A percentile compares a stretch with the other conserved stretches of the same genome.
Conservation (phyloP, 1,140 invertebrate genomes). For the Drosophila pruinosa region DNA sequence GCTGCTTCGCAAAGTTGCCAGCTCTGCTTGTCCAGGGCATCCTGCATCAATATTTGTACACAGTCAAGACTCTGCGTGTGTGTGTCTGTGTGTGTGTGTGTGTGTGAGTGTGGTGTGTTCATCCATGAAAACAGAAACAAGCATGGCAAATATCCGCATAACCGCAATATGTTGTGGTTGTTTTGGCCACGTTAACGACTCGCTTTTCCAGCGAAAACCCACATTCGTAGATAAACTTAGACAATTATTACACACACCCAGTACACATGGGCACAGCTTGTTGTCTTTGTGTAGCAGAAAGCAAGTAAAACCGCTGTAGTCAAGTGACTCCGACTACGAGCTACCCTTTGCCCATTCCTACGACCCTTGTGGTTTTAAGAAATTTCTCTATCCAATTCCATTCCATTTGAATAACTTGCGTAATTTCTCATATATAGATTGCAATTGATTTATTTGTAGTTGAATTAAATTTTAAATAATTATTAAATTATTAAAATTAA, state of each 20-base stretch:
- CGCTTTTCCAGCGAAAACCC: conserved; percentile 11
- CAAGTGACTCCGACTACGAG: no score
- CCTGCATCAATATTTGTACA: conserved; percentile 16
- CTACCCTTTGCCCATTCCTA: no score
- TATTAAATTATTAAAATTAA: no score
- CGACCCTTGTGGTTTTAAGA: no score
- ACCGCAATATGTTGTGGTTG: conserved; percentile 21
- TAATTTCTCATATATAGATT: no score
- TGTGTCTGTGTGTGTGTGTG: neutral
- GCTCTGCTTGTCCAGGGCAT: neutral
- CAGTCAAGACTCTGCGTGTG: neutral
- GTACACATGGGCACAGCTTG: no score
- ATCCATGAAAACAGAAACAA: conserved; percentile 6
- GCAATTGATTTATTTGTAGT: no score
- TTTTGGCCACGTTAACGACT: conserved; percentile 19
- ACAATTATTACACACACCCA: conserved; percentile 12
- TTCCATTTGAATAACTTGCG: no score
- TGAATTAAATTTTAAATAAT: no score
- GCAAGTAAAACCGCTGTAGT: no score
- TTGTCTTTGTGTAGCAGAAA: no score
- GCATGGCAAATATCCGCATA: conserved; percentile 16
- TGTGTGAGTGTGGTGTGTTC: neutral
- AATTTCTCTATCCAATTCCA: no score
- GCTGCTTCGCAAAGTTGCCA: conserved; percentile 11
- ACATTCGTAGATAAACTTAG: conserved; percentile 14